Conservation (phyloP, 1,140 invertebrate species). For the Mizuhopecten yessoensis region DNA sequence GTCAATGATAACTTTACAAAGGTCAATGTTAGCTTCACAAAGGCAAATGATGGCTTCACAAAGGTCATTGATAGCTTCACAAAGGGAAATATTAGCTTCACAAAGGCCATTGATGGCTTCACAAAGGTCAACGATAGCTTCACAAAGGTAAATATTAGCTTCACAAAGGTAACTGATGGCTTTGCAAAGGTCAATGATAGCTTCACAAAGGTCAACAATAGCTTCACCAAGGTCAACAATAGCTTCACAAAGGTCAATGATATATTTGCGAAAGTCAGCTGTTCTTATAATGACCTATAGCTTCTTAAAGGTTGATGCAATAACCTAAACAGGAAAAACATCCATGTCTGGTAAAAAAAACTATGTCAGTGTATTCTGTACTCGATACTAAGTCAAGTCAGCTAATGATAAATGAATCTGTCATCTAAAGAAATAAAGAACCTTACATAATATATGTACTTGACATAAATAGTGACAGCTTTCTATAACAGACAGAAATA, state of each 20-base stretch:
- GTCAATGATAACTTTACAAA: neutral
- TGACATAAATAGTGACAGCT: neutral
- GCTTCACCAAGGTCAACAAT: neutral
- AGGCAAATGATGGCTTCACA: neutral
- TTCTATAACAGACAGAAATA: neutral
- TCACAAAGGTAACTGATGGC: neutral
- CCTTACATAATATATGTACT: neutral
- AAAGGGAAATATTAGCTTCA: neutral
- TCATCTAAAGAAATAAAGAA: neutral
- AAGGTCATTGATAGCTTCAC: neutral
- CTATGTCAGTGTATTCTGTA: neutral
- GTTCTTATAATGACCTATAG: neutral
- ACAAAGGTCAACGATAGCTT: neutral
- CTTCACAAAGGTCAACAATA: neutral
- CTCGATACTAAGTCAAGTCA: neutral
- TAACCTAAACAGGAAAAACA: no score
- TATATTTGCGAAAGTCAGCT: neutral
- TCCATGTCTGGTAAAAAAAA: no score
- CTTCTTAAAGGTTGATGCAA: neutral
- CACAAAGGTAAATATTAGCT: neutral
- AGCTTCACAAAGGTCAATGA: neutral
- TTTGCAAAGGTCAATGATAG: neutral
- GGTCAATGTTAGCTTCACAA: neutral
- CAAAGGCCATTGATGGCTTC: neutral
- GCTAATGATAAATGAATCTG: neutral